Base-by-base conservation (phyloP, 2,113 vertebrate genomes). In the Petrocephalus microphthalmus region DNA sequence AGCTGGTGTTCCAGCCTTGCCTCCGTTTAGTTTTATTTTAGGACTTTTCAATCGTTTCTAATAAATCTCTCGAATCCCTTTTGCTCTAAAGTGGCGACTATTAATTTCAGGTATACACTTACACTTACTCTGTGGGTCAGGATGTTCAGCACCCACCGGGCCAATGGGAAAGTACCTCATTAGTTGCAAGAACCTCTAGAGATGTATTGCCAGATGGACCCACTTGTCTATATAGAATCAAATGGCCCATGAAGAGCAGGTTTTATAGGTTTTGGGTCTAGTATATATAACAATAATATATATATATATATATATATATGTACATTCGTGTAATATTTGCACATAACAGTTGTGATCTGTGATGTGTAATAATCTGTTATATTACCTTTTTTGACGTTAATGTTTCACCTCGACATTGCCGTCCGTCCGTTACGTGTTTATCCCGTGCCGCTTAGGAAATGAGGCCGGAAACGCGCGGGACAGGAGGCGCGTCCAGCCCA, bases 51-150 rank as follows among this genome's bases (percentile, higher is more conserved):
- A 89, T 90, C 90, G 90, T 91, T 93, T 91, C 91, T 91, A 92
- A 93, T 91, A 94, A 93, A 93, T 91, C 91, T 91, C 88, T 90
- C 88, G 87, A 93, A 93, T 92, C 89, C 89, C 89, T 90, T 92
- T 86, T 91, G 85, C 89, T 91, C 88, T 91, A 87, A 56, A 86
- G 88, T 19, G 54, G 11, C 11, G 20, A 52, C 84, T 91, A 93
- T 92, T 90, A 45, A 86, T 54, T 88, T 88, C 22, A 49, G 25
- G 37, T 88, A 37, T 84, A 88, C 15, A 51, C 49, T 88, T 83
- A 17, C 52, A 57, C 52, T 49, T 87, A 49, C 37, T 51, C 37
- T n/a, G 37, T 51, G 42, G 51, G 83, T 71, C 45, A 56, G 47
- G 47, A 51, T 29, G 60, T 87, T 49, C 37, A 45, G 33, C 11